A percentile compares a stretch with the other conserved stretches of the same genome.
These are phyloP conservation scores for Pholis gunnellus DNA, from an alignment of 2,113 vertebrate species.

Conservation along the genomic window DNA sequence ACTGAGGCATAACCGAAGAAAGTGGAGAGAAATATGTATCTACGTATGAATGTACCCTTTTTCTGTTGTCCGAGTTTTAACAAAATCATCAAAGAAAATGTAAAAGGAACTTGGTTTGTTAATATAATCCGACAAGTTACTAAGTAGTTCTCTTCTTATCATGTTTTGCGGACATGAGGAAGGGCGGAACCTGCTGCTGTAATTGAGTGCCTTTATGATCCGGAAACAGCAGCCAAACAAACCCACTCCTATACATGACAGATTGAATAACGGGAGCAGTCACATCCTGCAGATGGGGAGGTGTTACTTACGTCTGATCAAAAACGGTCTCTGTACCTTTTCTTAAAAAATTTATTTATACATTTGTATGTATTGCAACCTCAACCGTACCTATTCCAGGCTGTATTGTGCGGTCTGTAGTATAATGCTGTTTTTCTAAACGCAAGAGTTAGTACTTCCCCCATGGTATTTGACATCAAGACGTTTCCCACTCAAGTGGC, in stretches of 20 bases:
- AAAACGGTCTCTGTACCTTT: background rate
- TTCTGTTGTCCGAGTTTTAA: background rate
- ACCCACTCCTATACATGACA: slow-evolving; percentile 10
- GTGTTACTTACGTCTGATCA: background rate
- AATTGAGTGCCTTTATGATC: slow-evolving; percentile 54
- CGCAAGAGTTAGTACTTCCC: background rate
- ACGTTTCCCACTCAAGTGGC: background rate
- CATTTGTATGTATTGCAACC: background rate
- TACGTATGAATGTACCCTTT: background rate
- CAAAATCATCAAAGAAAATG: slow-evolving; percentile 15
- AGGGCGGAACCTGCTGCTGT: slow-evolving; percentile 50
- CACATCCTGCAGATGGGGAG: background rate
- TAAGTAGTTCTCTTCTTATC: slow-evolving; percentile 42
- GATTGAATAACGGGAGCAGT: background rate
- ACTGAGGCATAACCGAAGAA: background rate
- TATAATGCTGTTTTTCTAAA: background rate
- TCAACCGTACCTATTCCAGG: background rate
- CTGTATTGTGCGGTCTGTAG: background rate
- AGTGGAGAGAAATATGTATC: background rate
- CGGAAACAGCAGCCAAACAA: slow-evolving; percentile 48
- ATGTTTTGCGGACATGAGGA: slow-evolving; percentile 55
- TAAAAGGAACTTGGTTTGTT: slow-evolving; percentile 26
- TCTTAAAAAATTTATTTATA: background rate
- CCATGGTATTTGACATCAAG: background rate
- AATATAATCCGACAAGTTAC: slow-evolving; percentile 19